A percentile compares a stretch with the other conserved stretches of the same genome.
Evolutionary conservation across 2,113 vertebrate genomes (phyloP).

Genomic region (Lethenteron reissneri): DNA sequence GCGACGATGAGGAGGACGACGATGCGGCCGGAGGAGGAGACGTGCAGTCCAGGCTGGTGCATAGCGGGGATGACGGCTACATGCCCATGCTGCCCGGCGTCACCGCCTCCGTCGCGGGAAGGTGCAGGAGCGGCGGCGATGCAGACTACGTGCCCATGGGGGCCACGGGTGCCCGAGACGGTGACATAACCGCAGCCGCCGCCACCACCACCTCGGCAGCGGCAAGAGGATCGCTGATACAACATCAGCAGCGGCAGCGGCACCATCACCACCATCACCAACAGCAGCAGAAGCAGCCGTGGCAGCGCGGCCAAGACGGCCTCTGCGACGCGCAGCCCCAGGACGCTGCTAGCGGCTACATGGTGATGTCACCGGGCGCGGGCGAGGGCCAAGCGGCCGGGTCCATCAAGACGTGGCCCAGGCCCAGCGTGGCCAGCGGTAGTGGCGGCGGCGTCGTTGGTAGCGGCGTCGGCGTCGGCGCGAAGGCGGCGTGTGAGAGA

Average conservation of each 20-base stretch:
- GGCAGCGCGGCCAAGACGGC: no score
- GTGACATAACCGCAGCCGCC: background rate
- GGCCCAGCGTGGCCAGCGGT: no score
- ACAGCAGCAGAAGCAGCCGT: background rate
- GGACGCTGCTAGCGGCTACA: no score
- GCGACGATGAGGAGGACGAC: no score
- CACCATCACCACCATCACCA: background rate
- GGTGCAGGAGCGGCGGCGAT: slow-evolving; percentile 44
- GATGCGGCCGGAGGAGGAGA: no score
- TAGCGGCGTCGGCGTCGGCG: no score
- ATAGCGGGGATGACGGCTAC: slow-evolving; percentile 51
- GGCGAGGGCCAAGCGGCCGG: no score
- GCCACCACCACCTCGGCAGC: background rate
- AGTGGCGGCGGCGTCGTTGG: no score
- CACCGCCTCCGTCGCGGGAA: slow-evolving; percentile 26
- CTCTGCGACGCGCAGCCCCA: no score
- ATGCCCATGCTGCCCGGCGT: slow-evolving; percentile 88
- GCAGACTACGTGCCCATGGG: slow-evolving; percentile 23
- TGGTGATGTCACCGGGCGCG: no score
- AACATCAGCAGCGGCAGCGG: background rate
- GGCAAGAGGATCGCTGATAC: background rate
- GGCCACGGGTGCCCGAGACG: background rate
- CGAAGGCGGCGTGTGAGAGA: no score
- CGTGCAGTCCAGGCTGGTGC: background rate
- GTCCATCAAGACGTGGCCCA: no score